Percentiles rank a stretch among this genome's conserved stretches.
Conservation (phyloP, 2,113 vertebrate species). For the Micronycteris hirsuta region DNA sequence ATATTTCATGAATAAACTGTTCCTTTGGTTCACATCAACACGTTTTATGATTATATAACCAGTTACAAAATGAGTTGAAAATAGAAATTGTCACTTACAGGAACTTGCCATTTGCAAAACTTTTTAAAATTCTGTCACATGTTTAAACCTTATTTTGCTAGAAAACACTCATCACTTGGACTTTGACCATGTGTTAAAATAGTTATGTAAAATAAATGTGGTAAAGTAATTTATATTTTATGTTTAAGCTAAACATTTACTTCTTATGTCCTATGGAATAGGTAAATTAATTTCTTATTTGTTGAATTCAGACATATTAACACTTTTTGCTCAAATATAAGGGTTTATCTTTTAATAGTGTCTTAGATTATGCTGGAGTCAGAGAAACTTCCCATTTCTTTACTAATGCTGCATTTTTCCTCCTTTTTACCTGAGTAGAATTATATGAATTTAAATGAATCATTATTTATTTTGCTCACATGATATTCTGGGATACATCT, state of each 20-base stretch:
- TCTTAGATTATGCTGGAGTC: neutral
- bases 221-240: neutral
- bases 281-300: neutral
- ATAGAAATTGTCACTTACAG: constrained; percentile 27
- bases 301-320: neutral
- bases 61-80: constrained; percentile 53
- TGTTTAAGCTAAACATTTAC: neutral
- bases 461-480: neutral
- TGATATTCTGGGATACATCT: neutral
- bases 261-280: neutral
- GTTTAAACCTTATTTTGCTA: neutral
- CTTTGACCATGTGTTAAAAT: neutral
- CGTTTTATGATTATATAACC: constrained; percentile 37
- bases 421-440: neutral
- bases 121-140: neutral
- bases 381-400: neutral
- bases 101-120: neutral
- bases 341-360: neutral
- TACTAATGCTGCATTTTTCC: neutral
- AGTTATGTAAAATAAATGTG: neutral
- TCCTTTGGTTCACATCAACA: constrained; percentile 31
- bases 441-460: neutral
- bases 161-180: neutral
- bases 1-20: constrained; percentile 49
- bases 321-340: neutral